Evolutionary conservation across 2,888 invertebrate genomes (phyloP).

Genomic region (Diaperis boleti): DNA sequence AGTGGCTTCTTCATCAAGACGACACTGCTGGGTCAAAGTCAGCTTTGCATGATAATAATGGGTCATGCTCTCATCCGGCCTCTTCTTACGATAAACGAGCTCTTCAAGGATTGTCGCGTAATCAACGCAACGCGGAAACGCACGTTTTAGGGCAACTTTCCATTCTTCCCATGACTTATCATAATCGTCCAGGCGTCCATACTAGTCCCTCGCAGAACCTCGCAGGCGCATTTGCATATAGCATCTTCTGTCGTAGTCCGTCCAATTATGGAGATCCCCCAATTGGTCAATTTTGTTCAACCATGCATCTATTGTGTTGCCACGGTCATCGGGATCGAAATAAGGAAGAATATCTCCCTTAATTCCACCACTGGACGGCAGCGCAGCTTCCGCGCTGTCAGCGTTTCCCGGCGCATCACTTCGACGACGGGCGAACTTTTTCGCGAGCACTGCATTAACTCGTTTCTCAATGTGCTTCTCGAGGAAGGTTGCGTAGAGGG

Average conservation of each 20-base stretch:
- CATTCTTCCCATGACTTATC: conserved; percentile 52
- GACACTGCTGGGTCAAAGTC: conserved; percentile 45
- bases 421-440: conserved; percentile 4
- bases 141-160: conserved; percentile 47
- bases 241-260: conserved; percentile 26
- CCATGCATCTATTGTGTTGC: conserved; percentile 5
- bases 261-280: conserved; percentile 31
- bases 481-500: background rate
- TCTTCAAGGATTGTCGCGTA: conserved; percentile 53
- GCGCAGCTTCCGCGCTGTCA: no score
- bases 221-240: conserved; percentile 28
- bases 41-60: conserved; percentile 54
- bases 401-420: background rate
- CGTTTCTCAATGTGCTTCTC: conserved; percentile 2
- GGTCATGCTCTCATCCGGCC: conserved; percentile 52
- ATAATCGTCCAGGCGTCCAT: conserved; percentile 43
- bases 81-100: conserved; percentile 51
- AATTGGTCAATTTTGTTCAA: conserved; percentile 35
- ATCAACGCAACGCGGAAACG: conserved; percentile 51
- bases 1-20: conserved; percentile 42
- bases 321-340: no score
- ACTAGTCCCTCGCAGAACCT: conserved; percentile 43
- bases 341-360: no score
- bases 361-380: no score
- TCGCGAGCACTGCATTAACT: conserved; percentile 5